Evolutionary conservation across 1,140 invertebrate species (phyloP).

Genomic region (Calliphora vicina): DNA sequence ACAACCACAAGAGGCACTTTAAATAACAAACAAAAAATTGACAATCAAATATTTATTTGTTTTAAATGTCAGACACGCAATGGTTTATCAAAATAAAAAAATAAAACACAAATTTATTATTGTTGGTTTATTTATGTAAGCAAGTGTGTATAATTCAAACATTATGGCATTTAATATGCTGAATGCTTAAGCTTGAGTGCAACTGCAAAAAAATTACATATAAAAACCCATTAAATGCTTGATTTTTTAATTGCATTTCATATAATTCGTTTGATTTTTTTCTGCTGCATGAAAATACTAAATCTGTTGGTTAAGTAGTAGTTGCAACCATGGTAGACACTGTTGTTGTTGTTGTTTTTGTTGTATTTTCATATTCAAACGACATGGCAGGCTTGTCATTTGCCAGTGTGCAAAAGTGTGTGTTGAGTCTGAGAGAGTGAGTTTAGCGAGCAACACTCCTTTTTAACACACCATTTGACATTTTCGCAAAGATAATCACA

Average conservation of each 20-base stretch:
- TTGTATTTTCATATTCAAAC: no score
- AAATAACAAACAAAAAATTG: not conserved
- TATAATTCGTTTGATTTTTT: not conserved
- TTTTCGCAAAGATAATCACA: not conserved
- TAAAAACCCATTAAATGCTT: not conserved
- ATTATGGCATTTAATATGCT: not conserved
- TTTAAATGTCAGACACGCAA: not conserved
- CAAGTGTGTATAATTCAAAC: not conserved
- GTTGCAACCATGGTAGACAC: no score
- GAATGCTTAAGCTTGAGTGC: not conserved
- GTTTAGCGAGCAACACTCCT: not conserved
- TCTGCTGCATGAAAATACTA: no score
- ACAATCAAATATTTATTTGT: not conserved
- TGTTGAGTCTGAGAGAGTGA: no score
- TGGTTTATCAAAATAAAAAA: not conserved
- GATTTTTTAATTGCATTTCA: not conserved
- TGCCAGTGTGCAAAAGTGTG: not conserved
- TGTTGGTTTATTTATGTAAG: not conserved
- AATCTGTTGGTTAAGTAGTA: no score
- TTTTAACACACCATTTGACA: conserved; percentile 10
- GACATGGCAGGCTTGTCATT: not conserved
- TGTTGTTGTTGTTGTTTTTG: no score
- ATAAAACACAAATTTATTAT: not conserved
- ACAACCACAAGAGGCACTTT: no score
- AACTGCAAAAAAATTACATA: not conserved